A percentile compares a stretch with the other conserved stretches of the same genome.
Conservation (phyloP, 2,797 vertebrate genomes). For the Urocyon cinereoargenteus region DNA sequence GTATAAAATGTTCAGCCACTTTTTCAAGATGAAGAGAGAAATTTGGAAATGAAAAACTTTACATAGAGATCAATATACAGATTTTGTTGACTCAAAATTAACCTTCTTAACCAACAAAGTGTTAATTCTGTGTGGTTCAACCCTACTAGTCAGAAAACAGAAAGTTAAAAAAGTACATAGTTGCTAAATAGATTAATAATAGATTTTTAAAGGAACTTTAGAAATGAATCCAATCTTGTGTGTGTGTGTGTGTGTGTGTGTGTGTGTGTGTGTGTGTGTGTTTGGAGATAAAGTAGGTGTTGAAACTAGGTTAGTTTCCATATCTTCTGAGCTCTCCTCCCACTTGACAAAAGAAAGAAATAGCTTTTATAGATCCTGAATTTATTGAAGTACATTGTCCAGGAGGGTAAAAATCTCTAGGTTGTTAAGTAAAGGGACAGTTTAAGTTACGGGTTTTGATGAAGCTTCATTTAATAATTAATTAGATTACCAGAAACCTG, state of each 20-base stretch:
- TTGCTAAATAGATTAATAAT: background rate
- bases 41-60: constrained; percentile 17
- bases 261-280: background rate
- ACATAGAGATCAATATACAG: background rate
- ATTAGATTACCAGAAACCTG: background rate
- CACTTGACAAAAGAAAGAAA: background rate
- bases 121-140: background rate
- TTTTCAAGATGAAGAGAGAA: constrained; percentile 33
- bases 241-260: background rate
- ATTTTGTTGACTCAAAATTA: constrained; percentile 9
- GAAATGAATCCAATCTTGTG: background rate
- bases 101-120: background rate
- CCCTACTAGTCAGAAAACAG: background rate
- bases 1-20: background rate
- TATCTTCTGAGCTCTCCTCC: background rate
- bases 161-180: constrained; percentile 27
- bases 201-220: background rate
- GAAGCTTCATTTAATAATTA: background rate
- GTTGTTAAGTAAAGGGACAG: background rate
- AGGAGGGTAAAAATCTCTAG: background rate
- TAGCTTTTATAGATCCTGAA: background rate
- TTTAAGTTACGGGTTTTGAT: constrained; percentile 40
- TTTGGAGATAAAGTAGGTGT: background rate
- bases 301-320: background rate
- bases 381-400: background rate